Evolutionary conservation across 2,888 invertebrate species (phyloP).

Genomic region (Pterostichus madidus): DNA sequence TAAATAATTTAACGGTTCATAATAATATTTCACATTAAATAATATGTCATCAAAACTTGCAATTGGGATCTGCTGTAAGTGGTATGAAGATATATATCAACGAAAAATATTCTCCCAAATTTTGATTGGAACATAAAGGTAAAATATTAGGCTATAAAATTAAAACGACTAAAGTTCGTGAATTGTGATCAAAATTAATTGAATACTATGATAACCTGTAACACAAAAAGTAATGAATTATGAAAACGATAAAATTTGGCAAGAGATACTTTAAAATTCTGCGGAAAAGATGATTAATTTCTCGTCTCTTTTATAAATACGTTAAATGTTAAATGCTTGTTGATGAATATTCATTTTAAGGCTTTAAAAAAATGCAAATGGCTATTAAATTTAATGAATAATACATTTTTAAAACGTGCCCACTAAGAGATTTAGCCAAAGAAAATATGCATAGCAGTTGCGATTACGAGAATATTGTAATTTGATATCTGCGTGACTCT

Average conservation of each 20-base stretch:
- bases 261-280: neutral
- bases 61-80: too few species aligned
- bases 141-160: too few species aligned
- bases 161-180: too few species aligned
- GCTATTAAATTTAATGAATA: constrained; percentile 39
- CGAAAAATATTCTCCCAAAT: too few species aligned
- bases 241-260: constrained; percentile 23
- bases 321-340: constrained; percentile 22
- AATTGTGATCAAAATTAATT: too few species aligned
- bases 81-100: too few species aligned
- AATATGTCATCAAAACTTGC: too few species aligned
- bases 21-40: too few species aligned
- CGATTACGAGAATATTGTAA: neutral
- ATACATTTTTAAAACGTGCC: constrained; percentile 47
- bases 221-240: neutral
- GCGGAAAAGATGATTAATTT: constrained; percentile 17
- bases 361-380: constrained; percentile 43
- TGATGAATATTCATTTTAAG: constrained; percentile 40
- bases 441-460: constrained; percentile 32
- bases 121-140: too few species aligned
- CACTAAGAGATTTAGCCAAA: constrained; percentile 30
- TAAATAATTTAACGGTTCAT: too few species aligned
- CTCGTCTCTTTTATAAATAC: constrained; percentile 19
- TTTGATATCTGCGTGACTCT: constrained; percentile 48
- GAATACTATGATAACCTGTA: neutral